Evolutionary conservation across 2,888 invertebrate genomes (phyloP).

Genomic region (Mesorhabditis sp.): DNA sequence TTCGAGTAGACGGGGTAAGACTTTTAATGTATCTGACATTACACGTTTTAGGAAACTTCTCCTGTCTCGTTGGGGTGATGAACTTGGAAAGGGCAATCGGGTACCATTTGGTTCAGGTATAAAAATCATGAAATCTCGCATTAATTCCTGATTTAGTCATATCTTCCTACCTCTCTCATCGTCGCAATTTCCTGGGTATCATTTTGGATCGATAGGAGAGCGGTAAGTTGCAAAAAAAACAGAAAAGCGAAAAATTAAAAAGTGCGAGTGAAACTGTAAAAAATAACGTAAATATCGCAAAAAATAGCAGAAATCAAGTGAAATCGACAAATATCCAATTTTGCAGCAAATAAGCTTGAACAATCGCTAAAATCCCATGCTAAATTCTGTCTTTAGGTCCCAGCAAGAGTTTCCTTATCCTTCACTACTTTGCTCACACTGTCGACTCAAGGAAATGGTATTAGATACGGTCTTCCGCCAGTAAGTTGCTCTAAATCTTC

Average conservation of each 20-base stretch:
- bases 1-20: conserved; percentile 35
- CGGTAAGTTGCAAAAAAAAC: neutral
- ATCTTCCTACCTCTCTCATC: conserved; percentile 41
- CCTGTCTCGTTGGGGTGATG: conserved; percentile 43
- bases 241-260: neutral
- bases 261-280: neutral
- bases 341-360: too few species aligned
- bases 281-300: neutral
- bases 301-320: too few species aligned
- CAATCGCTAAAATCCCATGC: too few species aligned
- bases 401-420: conserved; percentile 37
- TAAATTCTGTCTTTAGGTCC: conserved; percentile 17
- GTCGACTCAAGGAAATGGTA: conserved; percentile 47
- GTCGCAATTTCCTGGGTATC: conserved; percentile 44
- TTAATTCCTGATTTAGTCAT: conserved; percentile 18
- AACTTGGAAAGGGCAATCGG: conserved; percentile 63
- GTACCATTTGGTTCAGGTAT: conserved; percentile 62
- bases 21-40: neutral
- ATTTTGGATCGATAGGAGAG: conserved; percentile 34
- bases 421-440: conserved; percentile 41
- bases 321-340: too few species aligned
- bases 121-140: neutral
- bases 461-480: conserved; percentile 47
- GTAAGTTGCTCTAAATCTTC: conserved; percentile 15
- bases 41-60: conserved; percentile 34